phyloP scores from a whole-genome alignment of 2,113 vertebrate genomes.

The Xiphophorus hellerii region DNA sequence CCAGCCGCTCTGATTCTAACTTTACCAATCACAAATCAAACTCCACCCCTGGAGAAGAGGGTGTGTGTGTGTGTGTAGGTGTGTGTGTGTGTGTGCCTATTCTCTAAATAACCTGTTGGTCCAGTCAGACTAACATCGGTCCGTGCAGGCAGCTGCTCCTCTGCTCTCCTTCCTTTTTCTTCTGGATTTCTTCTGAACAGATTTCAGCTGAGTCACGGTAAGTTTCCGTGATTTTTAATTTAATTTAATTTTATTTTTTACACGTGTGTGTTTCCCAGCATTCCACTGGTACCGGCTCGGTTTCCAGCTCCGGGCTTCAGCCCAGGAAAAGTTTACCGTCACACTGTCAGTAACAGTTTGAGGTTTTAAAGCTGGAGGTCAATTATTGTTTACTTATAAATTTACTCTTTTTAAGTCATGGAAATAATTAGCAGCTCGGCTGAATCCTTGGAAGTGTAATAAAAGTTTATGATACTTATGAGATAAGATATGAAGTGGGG shows the following conservation, averaged over 20 bases:
- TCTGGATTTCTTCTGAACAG: slow-evolving; percentile 16
- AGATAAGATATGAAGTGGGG: background rate
- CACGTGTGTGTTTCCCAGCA: background rate
- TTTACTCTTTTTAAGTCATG: too few species aligned
- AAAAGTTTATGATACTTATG: background rate
- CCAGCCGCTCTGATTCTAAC: background rate
- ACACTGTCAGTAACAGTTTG: too few species aligned
- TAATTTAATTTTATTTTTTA: background rate
- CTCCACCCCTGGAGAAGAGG: slow-evolving; percentile 63
- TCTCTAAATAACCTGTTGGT: slow-evolving; percentile 77
- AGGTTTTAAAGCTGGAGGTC: too few species aligned
- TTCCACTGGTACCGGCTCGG: background rate
- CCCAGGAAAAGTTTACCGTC: too few species aligned
- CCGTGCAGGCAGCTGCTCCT: slow-evolving; percentile 35
- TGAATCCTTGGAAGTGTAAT: background rate
- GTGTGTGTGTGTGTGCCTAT: slow-evolving; percentile 43
- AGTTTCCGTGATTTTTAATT: slow-evolving; percentile 14
- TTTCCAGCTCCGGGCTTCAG: background rate
- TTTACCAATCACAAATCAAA: slow-evolving; percentile 48
- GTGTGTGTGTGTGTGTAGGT: slow-evolving; percentile 38
- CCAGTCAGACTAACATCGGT: slow-evolving; percentile 57
- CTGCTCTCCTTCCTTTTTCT: slow-evolving; percentile 28
- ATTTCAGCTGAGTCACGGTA: slow-evolving; percentile 33
- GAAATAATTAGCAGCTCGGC: too few species aligned
- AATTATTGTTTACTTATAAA: background rate